phyloP scores from a whole-genome alignment of 2,113 vertebrate species.

The Onychostruthus taczanowskii region DNA sequence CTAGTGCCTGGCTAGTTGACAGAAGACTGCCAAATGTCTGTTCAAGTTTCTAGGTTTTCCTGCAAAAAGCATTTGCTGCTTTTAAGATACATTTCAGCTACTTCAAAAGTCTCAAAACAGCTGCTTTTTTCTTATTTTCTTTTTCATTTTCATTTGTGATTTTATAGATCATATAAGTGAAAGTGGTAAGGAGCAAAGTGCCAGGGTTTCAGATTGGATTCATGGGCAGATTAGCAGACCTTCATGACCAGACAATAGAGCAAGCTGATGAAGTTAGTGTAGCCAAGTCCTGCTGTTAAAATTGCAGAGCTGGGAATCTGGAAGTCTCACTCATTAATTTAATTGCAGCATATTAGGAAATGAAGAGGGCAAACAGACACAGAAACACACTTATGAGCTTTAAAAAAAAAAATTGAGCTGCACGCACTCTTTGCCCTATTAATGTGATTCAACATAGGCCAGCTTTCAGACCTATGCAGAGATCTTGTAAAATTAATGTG shows the following conservation, averaged over 20 bases:
- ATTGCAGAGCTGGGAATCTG: not conserved
- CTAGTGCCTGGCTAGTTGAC: not conserved
- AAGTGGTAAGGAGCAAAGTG: not conserved
- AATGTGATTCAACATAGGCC: not conserved
- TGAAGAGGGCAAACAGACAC: not conserved
- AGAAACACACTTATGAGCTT: not conserved
- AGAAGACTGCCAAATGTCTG: not conserved
- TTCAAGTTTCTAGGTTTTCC: not conserved
- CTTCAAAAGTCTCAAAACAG: not conserved
- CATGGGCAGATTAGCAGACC: not conserved
- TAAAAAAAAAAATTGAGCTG: not conserved
- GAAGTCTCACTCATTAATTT: not conserved
- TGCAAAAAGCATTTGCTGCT: not conserved
- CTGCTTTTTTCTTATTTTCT: not conserved
- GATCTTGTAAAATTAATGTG: not conserved
- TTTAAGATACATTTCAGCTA: not conserved
- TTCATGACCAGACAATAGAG: not conserved
- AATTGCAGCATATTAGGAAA: not conserved
- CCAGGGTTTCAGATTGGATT: not conserved
- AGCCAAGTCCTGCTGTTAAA: not conserved
- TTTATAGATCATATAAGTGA: not conserved
- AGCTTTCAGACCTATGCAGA: not conserved
- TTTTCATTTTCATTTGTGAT: not conserved
- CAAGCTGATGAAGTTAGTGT: not conserved
- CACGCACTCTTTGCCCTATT: not conserved